These are phyloP conservation scores for Pristionchus fissidentatus DNA, from an alignment of 2,888 invertebrate species.

Conservation along the genomic window DNA sequence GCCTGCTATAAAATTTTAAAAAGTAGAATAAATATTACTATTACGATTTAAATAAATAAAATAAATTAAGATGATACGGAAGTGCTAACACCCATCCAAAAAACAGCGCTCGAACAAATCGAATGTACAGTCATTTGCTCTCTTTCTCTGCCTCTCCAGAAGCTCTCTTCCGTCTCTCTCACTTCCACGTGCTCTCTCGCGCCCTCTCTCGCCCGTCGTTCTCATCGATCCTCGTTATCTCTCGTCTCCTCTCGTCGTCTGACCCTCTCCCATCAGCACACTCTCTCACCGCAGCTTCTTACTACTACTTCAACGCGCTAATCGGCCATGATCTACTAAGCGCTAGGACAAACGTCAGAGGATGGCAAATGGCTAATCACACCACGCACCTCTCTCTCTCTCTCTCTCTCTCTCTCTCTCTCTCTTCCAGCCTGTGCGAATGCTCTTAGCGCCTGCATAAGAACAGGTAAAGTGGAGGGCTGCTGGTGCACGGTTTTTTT, in stretches of 20 bases:
- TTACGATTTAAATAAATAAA: too few relatives aligned
- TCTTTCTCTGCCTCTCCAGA: neutral
- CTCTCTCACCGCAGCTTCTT: neutral
- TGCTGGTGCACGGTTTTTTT: slow-evolving; percentile 16
- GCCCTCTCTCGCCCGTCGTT: too few relatives aligned
- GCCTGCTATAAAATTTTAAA: too few relatives aligned
- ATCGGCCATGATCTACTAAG: too few relatives aligned
- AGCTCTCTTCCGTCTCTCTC: neutral
- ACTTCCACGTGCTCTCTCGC: too few relatives aligned
- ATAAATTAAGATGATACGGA: too few relatives aligned
- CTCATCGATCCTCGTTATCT: too few relatives aligned
- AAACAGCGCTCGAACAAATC: neutral
- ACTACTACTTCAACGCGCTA: neutral
- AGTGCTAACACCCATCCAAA: too few relatives aligned
- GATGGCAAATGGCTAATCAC: slow-evolving; percentile 35
- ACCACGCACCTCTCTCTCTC: slow-evolving; percentile 13
- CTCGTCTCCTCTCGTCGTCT: neutral
- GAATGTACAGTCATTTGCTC: slow-evolving; percentile 12
- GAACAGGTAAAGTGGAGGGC: slow-evolving; percentile 33
- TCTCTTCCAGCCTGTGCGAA: too few relatives aligned
- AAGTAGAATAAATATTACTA: too few relatives aligned
- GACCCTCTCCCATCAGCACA: neutral
- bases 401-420: too few relatives aligned
- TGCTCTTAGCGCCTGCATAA: neutral
- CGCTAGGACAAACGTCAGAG: neutral